Conservation (phyloP, 2,113 vertebrate species). For the Ctenodactylus gundi region DNA sequence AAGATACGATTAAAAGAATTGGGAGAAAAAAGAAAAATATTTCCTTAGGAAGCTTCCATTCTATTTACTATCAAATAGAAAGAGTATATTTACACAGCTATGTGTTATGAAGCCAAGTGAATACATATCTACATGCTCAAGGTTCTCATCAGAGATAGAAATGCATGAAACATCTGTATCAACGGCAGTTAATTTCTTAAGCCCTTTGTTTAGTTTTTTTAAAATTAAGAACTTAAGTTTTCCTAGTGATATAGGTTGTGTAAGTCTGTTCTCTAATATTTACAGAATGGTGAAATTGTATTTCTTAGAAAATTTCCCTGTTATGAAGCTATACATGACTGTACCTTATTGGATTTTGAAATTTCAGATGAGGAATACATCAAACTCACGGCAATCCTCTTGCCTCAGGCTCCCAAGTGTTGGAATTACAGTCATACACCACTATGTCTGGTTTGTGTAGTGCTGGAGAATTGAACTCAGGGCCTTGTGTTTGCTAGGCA, state of each 20-base stretch:
- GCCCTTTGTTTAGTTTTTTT: slow-evolving; percentile 18
- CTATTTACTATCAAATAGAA: background rate
- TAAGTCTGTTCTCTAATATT: background rate
- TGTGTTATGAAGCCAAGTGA: background rate
- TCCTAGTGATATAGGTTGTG: background rate
- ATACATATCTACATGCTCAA: background rate
- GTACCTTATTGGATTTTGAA: background rate
- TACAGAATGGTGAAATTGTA: background rate
- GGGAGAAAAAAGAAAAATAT: background rate
- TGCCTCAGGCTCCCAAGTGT: too few relatives aligned
- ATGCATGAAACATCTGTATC: background rate
- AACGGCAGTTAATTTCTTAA: background rate
- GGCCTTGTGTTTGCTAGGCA: too few relatives aligned
- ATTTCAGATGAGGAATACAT: background rate
- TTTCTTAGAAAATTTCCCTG: background rate
- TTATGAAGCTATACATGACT: background rate
- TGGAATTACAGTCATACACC: too few relatives aligned
- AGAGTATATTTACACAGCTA: background rate
- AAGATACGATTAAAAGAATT: background rate
- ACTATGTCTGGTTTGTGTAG: too few relatives aligned
- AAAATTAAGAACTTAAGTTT: background rate
- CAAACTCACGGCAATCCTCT: background rate
- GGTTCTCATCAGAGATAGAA: background rate
- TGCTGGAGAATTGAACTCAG: too few relatives aligned
- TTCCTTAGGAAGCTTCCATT: background rate